phyloP scores from a whole-genome alignment of 1,140 invertebrate genomes.

The Drosophila ogumai region DNA sequence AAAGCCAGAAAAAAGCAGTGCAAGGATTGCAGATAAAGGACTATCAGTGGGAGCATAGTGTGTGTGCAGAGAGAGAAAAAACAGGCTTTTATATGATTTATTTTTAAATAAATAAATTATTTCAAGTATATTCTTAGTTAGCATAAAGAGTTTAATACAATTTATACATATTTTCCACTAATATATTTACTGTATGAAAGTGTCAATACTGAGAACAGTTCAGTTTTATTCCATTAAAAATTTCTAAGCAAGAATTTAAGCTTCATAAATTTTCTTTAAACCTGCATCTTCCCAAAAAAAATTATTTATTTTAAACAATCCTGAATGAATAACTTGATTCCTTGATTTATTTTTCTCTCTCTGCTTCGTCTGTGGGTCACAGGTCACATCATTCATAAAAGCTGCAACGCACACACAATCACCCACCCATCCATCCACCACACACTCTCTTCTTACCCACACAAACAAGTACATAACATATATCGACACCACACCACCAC shows the following conservation, averaged over 20 bases:
- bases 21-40: constrained; percentile 18
- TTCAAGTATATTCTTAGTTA: not conserved
- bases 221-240: not conserved
- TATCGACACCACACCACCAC: constrained; percentile 37
- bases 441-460: not conserved
- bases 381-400: constrained; percentile 77
- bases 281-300: not conserved
- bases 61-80: constrained; percentile 7
- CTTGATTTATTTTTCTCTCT: constrained; percentile 4
- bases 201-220: no score
- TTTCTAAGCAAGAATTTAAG: not conserved
- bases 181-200: not conserved
- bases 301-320: not conserved
- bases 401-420: constrained; percentile 26
- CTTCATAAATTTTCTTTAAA: not conserved
- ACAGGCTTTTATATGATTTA: not conserved
- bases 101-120: not conserved
- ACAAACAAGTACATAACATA: not conserved
- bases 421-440: no score
- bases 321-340: not conserved
- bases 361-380: constrained; percentile 24
- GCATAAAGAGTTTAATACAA: not conserved
- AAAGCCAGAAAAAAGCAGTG: constrained; percentile 7
- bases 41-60: not conserved
- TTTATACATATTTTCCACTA: not conserved